Base-by-base conservation (phyloP, 2,113 vertebrate genomes). In the Gallinago media region DNA sequence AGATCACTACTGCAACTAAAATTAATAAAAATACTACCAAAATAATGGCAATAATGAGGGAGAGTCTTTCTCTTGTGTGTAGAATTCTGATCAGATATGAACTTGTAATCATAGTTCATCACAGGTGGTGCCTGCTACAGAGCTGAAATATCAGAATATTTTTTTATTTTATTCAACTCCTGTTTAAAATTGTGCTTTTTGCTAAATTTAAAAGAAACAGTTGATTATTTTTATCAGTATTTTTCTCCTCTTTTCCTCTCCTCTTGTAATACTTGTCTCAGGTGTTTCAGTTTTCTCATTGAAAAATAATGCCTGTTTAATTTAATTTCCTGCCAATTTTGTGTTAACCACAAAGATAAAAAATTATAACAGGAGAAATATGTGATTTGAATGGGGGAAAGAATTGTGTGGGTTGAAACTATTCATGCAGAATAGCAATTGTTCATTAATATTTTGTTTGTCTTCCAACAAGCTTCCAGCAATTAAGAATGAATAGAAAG, bases 381-480 rank as follows among this genome's bases (percentile, higher is more conserved):
- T 54, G 66, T 85, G 52, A 72, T 76, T 87, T 95, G 92, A 94
- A 96, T 81, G 25, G 81, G 22, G 34, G 66, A 81, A 61, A 25
- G 36, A 44, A 25, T 78, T 96, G 68, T 86, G 88, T 97, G 75
- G 84, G 84, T 68, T 91, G 88, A 76, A 91, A 77, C 40, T 92
- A 91, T 95, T 95, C 44, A 83, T 65, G 52, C 36, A 46, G 50
- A 66, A 82, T 73, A 81, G 56, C 77, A 87, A 93, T 95, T 65
- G 73, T 95, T 97, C 88, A 72, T 74, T 96, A 94, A 90, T 92
- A 94, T 94, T 96, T 96, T 91, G 42, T 94, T 79, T 93, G 68
- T 95, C 92, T 86, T 84, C 95, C 80, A 91, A 72, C 84, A 92
- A 92, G 42, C 40, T 92, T 93, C 47, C 77, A 95, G 73, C 32